Percentiles rank a stretch among this genome's conserved stretches.
phyloP scores from a whole-genome alignment of 2,797 vertebrate genomes.

The Acrossocheilus fasciatus region DNA sequence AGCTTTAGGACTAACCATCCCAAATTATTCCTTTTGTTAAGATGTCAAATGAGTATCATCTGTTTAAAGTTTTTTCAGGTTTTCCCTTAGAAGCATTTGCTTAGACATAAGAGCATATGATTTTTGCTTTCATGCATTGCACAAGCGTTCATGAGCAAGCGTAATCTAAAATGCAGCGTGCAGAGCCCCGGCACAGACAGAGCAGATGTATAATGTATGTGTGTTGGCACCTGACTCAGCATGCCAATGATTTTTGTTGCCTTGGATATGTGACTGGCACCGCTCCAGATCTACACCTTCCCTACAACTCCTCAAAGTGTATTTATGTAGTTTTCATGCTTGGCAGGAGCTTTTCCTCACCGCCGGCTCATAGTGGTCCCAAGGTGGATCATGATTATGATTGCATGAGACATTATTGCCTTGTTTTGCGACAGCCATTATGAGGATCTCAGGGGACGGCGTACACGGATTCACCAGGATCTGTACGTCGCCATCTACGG shows the following conservation, averaged over 20 bases:
- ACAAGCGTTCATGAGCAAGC: conserved; percentile 39
- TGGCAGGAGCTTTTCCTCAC: conserved; percentile 75
- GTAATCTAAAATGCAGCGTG: conserved; percentile 58
- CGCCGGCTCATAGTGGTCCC: conserved; percentile 71
- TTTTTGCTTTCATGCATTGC: conserved; percentile 56
- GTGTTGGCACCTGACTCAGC: conserved; percentile 76
- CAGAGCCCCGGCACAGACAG: conserved; percentile 47
- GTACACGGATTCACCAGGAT: conserved; percentile 66
- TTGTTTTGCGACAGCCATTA: conserved; percentile 76
- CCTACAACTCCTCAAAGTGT: conserved; percentile 80
- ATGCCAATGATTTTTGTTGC: conserved; percentile 75
- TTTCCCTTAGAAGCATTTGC: conserved; percentile 50
- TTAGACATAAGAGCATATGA: conserved; percentile 57
- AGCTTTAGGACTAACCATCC: conserved; percentile 16
- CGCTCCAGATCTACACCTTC: conserved; percentile 75
- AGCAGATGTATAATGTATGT: conserved; percentile 62
- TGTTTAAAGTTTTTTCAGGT: conserved; percentile 49
- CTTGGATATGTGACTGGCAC: conserved; percentile 76
- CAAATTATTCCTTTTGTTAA: conserved; percentile 44
- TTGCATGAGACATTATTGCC: conserved; percentile 79
- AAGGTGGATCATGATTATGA: conserved; percentile 80
- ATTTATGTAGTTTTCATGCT: conserved; percentile 78
- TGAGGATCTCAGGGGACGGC: conserved; percentile 69
- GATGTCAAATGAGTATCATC: conserved; percentile 35
- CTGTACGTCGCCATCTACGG: conserved; percentile 41